Conservation (phyloP, 23 tunicate species). For the Styela plicata region DNA sequence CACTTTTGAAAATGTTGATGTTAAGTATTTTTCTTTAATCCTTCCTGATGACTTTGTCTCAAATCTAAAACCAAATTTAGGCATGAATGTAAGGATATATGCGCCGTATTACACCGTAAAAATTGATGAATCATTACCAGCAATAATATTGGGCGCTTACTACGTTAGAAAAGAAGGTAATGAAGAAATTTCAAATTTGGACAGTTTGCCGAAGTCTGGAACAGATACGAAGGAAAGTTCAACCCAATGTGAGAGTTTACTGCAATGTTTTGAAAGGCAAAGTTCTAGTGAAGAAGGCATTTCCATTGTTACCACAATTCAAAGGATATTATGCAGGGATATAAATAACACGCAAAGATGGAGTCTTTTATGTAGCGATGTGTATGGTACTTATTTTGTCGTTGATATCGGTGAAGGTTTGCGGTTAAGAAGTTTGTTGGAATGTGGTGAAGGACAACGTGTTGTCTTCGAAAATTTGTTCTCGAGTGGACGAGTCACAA, state of each 20-base stretch:
- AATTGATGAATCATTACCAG: neutral
- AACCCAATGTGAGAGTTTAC: neutral
- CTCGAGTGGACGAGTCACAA: neutral
- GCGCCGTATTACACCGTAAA: neutral
- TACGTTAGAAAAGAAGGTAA: neutral
- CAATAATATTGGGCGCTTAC: neutral
- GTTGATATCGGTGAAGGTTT: neutral
- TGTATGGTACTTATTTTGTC: slow-evolving; percentile 3
- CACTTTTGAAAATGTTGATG: neutral
- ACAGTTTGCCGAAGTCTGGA: neutral
- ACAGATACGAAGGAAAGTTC: no score
- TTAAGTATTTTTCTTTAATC: neutral
- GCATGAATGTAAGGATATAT: neutral
- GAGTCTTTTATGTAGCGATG: slow-evolving; percentile 13
- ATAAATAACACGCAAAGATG: neutral
- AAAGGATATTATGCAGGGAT: neutral
- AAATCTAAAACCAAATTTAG: neutral
- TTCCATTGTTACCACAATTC: slow-evolving; percentile 8
- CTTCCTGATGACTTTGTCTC: slow-evolving; percentile 8
- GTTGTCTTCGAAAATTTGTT: slow-evolving; percentile 7
- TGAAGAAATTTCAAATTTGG: neutral
- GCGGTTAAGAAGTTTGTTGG: neutral
- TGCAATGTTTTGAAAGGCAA: slow-evolving; percentile 8
- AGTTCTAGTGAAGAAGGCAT: neutral
- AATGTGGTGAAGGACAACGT: slow-evolving; percentile 11